Conservation (phyloP, 1,140 invertebrate genomes). For the Drosophila subobscura region DNA sequence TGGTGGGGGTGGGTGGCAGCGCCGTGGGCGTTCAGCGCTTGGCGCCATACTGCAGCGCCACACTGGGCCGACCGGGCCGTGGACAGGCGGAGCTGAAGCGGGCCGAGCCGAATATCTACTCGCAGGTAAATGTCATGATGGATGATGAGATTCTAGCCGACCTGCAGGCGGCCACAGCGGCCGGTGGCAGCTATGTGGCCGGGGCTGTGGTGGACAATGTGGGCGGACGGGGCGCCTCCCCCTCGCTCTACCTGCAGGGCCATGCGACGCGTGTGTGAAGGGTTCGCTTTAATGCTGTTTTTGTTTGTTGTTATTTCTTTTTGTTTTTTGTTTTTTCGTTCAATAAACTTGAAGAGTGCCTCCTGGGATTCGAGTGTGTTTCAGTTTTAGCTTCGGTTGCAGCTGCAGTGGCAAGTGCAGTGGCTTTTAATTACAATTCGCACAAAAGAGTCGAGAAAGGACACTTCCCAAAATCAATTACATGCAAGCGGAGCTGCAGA, state of each 20-base stretch:
- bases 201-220: conserved; percentile 75
- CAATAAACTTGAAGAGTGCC: conserved; percentile 39
- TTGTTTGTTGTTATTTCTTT: conserved; percentile 20
- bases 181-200: conserved; percentile 69
- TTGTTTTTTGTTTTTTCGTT: conserved; percentile 40
- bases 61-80: conserved; percentile 83
- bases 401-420: background rate
- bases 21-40: conserved; percentile 79
- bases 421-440: conserved; percentile 50
- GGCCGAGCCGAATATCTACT: conserved; percentile 86
- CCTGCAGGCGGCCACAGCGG: conserved; percentile 63
- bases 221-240: conserved; percentile 45
- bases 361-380: conserved; percentile 4
- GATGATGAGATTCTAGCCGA: conserved; percentile 75
- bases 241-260: conserved; percentile 51
- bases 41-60: conserved; percentile 84
- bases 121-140: conserved; percentile 85
- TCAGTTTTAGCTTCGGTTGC: background rate
- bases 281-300: conserved; percentile 17
- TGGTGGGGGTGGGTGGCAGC: conserved; percentile 46
- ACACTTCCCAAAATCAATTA: no score
- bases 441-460: conserved; percentile 2
- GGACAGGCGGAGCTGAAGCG: conserved; percentile 84
- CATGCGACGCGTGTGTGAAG: conserved; percentile 63
- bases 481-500: background rate